Evolutionary conservation across 2,797 vertebrate species (phyloP), one percentile per base, ranked within the genome.

Genomic region (Lates japonicus): DNA sequence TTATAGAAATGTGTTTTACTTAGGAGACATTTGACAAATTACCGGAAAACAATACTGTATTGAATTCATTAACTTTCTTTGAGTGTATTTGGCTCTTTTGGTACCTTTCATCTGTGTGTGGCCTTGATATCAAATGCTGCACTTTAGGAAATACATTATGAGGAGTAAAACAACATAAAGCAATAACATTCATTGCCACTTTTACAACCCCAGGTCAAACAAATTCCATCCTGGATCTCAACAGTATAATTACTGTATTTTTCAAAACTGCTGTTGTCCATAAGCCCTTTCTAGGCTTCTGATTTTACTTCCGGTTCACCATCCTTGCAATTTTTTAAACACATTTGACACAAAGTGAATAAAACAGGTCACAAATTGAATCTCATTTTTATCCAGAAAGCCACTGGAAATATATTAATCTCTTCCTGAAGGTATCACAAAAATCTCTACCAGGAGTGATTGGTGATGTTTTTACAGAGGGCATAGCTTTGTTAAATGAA

Each of bases 91-190:
- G 9, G 19, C 49, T 48, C 7, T n/a, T 39, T 41, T 8, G 4
- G 25, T 66, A 22, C 31, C 16, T 59, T 65, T 44, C 66, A 11
- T 33, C 29, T 8, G 13, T n/a, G 0, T 54, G 16, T 58, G 11
- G 51, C 46, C 22, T 70, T 41, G 33, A 48, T 77, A 72, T 46
- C 35, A 63, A 70, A 62, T 75, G 33, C 52, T 66, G 33, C 54
- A 37, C 8, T 82, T 25, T n/a, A 67, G 73, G 20, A 41, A 29
- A 64, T 37, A 16, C 14, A 22, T 55, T 81, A 55, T 59, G 52
- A 54, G 5, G 57, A 49, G 19, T 2, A 42, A 85, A 70, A 31
- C 37, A 60, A n/a, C 37, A 70, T 42, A 55, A 55, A 70, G 70
- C 49, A 35, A 65, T 51, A 7, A 11, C 48, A 59, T 31, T 65